Percentiles rank a stretch among this genome's conserved stretches.
Conservation (phyloP, 2,113 vertebrate genomes). For the Paracanthobrama guichenoti region DNA sequence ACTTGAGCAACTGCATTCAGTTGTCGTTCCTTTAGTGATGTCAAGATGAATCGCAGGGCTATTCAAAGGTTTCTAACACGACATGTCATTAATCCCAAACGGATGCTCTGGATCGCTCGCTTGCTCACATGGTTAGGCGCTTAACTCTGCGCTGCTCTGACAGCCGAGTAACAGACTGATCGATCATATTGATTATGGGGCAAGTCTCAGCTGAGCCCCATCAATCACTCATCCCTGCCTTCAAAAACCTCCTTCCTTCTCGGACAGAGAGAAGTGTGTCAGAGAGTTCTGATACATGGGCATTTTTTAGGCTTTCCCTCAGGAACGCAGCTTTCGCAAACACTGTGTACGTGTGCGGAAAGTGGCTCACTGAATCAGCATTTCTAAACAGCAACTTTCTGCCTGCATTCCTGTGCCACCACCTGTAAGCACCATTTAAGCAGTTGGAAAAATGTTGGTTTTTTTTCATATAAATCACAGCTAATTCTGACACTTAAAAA, state of each 20-base stretch:
- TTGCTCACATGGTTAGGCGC: background rate
- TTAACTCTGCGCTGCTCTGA: background rate
- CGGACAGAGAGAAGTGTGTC: background rate
- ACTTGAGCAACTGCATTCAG: background rate
- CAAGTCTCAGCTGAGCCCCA: constrained; percentile 9
- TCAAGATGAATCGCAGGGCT: background rate
- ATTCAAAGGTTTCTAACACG: background rate
- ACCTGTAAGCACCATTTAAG: background rate
- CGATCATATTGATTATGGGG: background rate
- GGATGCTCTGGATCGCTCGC: background rate
- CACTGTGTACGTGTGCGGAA: background rate
- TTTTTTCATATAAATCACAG: too few species aligned
- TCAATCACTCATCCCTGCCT: constrained; percentile 2
- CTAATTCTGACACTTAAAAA: background rate
- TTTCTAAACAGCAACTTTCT: background rate
- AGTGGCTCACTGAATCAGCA: constrained; percentile 2
- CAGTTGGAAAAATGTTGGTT: background rate
- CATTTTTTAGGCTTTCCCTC: constrained; percentile 1
- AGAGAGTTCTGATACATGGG: background rate
- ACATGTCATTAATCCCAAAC: background rate
- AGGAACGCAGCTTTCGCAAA: background rate
- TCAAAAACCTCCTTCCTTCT: background rate
- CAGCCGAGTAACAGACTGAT: background rate
- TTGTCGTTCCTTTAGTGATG: constrained; percentile 13
- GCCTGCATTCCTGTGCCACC: background rate